Percentiles rank a stretch among this genome's conserved stretches.
Conservation (phyloP, 2,888 invertebrate species). For the Tryphoninae sp. region DNA sequence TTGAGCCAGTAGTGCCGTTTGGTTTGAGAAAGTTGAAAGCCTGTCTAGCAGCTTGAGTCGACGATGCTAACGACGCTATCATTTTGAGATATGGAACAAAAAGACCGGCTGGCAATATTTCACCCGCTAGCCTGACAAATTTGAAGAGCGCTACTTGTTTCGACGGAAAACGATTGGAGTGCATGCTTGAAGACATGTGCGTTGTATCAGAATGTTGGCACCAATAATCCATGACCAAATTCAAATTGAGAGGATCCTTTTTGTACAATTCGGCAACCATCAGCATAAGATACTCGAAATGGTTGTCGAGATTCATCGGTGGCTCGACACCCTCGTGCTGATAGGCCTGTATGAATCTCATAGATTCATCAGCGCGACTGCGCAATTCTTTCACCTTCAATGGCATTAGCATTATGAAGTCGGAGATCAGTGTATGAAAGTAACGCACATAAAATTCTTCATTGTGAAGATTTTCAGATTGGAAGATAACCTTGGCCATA, state of each 20-base stretch:
- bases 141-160: conserved; percentile 92
- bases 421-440: conserved; percentile 92
- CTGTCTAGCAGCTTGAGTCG: conserved; percentile 88
- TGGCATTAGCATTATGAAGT: conserved; percentile 96
- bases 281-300: conserved; percentile 92
- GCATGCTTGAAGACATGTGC: conserved; percentile 78
- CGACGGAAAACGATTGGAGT: conserved; percentile 81
- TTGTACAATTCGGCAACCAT: conserved; percentile 90
- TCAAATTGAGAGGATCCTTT: conserved; percentile 87
- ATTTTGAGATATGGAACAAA: conserved; percentile 94
- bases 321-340: conserved; percentile 89
- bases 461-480: conserved; percentile 86
- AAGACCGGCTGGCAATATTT: conserved; percentile 90
- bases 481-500: conserved; percentile 88
- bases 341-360: conserved; percentile 89
- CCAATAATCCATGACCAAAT: conserved; percentile 93
- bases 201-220: conserved; percentile 83
- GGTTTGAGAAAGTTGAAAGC: conserved; percentile 90
- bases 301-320: conserved; percentile 88
- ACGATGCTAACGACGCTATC: conserved; percentile 91
- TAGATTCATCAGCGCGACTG: conserved; percentile 94
- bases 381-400: conserved; percentile 93
- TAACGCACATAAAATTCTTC: conserved; percentile 92
- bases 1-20: conserved; percentile 83
- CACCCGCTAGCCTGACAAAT: conserved; percentile 94